These are phyloP conservation scores for Hemiprocne comata DNA, from an alignment of 2,113 vertebrate genomes.

Conservation along the genomic window DNA sequence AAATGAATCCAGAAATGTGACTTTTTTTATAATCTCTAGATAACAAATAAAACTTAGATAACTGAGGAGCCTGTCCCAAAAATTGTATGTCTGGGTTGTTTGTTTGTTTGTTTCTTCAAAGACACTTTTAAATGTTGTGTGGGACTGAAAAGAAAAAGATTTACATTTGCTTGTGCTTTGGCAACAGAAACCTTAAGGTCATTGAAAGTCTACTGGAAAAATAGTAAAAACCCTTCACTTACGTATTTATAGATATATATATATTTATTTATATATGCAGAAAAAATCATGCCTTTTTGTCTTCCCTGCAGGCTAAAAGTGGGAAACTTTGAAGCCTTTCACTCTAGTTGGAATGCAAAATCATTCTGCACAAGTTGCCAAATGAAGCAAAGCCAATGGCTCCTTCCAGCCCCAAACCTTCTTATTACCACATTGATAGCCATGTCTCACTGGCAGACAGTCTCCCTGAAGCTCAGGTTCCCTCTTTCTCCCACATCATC, in stretches of 20 bases:
- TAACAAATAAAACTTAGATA: neutral
- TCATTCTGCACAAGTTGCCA: neutral
- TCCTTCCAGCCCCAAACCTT: neutral
- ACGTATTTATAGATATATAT: neutral
- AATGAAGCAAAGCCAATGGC: neutral
- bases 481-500: neutral
- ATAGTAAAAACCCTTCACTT: neutral
- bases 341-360: neutral
- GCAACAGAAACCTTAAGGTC: neutral
- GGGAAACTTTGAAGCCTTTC: neutral
- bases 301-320: neutral
- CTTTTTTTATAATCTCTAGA: neutral
- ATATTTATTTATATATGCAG: neutral
- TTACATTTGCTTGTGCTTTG: neutral
- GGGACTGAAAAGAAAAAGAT: neutral
- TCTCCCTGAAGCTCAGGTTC: neutral
- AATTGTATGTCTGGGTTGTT: neutral
- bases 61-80: neutral
- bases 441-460: rapidly evolving
- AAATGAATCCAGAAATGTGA: neutral
- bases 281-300: neutral
- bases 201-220: neutral
- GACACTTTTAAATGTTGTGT: neutral
- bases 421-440: neutral
- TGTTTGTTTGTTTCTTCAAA: neutral